Conservation (phyloP, 2,113 vertebrate species). For the Apteryx owenii region DNA sequence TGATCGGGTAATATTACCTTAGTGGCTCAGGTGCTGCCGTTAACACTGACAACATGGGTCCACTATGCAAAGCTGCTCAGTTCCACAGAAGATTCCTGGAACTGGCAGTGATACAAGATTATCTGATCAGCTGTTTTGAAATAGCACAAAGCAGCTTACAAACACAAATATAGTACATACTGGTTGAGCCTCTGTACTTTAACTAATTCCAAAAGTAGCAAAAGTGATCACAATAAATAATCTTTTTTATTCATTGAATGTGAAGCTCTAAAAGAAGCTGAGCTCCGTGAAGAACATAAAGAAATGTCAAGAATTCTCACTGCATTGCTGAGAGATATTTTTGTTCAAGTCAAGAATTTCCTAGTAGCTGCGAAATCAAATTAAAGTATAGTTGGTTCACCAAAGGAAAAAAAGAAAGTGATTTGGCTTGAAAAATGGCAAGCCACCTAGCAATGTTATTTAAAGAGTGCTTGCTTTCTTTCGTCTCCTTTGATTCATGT, state of each 20-base stretch:
- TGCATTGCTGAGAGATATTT: neutral
- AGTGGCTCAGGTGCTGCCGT: neutral
- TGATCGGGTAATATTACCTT: neutral
- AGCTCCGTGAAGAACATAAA: neutral
- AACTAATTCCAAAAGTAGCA: neutral
- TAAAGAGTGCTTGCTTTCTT: neutral
- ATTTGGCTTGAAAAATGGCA: slow-evolving; percentile 31
- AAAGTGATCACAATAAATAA: neutral
- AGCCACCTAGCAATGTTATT: neutral
- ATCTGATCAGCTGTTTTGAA: slow-evolving; percentile 48
- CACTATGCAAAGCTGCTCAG: neutral
- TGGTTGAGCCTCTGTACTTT: slow-evolving; percentile 8
- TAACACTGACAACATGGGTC: neutral
- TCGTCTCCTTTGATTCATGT: neutral
- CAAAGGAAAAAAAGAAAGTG: neutral
- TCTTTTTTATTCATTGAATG: neutral
- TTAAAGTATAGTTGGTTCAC: neutral
- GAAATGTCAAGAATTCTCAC: neutral
- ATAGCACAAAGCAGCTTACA: slow-evolving; percentile 63
- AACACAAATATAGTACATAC: slow-evolving; percentile 56
- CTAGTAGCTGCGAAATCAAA: neutral
- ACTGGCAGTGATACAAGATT: neutral
- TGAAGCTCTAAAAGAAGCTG: neutral
- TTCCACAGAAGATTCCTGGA: slow-evolving; percentile 6
- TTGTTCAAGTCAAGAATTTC: neutral